Evolutionary conservation across 2,113 vertebrate genomes (phyloP).

Genomic region (Dissostichus mawsoni): DNA sequence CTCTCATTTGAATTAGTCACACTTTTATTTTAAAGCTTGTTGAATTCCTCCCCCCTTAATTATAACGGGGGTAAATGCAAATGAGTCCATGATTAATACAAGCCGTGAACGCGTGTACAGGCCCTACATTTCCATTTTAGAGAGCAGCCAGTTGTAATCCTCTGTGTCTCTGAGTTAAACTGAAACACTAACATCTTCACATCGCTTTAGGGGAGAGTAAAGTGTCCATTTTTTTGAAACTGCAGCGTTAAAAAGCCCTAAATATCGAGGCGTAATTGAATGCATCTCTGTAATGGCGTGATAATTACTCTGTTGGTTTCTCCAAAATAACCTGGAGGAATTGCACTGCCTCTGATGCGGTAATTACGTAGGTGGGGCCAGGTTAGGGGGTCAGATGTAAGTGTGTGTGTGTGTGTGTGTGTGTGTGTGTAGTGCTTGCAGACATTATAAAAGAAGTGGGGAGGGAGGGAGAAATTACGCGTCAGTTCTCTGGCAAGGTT

Average conservation of each 20-base stretch:
- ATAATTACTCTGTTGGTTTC: conserved; percentile 80
- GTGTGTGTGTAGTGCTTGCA: conserved; percentile 47
- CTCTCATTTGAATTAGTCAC: conserved; percentile 68
- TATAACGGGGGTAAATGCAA: conserved; percentile 71
- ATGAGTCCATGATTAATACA: conserved; percentile 74
- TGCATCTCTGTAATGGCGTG: conserved; percentile 71
- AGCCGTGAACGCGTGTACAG: conserved; percentile 60
- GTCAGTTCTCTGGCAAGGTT: conserved; percentile 62
- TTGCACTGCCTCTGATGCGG: conserved; percentile 79
- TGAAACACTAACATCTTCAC: conserved; percentile 64
- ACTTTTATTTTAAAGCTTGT: conserved; percentile 72
- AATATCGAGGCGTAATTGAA: conserved; percentile 78
- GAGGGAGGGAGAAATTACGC: conserved; percentile 6
- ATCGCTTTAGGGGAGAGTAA: conserved; percentile 61
- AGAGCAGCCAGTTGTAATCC: conserved; percentile 71
- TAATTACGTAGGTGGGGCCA: conserved; percentile 84
- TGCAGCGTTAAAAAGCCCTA: conserved; percentile 48
- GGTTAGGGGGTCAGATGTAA: conserved; percentile 82
- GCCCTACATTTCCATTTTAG: conserved; percentile 66
- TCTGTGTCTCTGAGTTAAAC: conserved; percentile 60
- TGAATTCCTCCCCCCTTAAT: conserved; percentile 55
- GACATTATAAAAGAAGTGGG: conserved; percentile 53
- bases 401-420: conserved; percentile 46
- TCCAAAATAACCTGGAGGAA: conserved; percentile 81
- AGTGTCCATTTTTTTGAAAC: conserved; percentile 53